Evolutionary conservation across 2,797 vertebrate species (phyloP).

Genomic region (Rhinichthys osculus): DNA sequence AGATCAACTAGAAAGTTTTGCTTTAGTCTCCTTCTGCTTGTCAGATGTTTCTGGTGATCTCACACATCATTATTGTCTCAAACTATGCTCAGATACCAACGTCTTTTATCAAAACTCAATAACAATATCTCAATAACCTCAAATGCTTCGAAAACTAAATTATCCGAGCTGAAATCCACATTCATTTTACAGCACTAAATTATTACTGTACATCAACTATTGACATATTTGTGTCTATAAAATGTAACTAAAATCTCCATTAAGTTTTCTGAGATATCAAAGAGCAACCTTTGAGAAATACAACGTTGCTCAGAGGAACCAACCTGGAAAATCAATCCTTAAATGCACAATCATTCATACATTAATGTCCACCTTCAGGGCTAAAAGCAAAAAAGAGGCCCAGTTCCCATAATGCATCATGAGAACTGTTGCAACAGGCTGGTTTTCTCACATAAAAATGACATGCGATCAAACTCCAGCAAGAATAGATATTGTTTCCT

Average conservation of each 20-base stretch:
- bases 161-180: not conserved
- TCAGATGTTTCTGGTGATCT: not conserved
- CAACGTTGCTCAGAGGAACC: not conserved
- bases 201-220: not conserved
- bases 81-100: not conserved
- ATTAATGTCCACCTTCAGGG: conserved; percentile 1
- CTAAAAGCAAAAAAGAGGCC: conserved; percentile 49
- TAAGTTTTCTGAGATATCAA: not conserved
- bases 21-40: not conserved
- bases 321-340: not conserved
- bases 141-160: not conserved
- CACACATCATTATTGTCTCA: not conserved
- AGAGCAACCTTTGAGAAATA: not conserved
- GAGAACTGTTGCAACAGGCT: conserved; percentile 74
- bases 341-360: not conserved
- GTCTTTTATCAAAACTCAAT: not conserved
- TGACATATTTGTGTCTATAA: not conserved
- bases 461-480: conserved; percentile 66
- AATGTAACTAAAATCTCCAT: not conserved
- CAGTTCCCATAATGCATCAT: conserved; percentile 79
- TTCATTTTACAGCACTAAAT: not conserved
- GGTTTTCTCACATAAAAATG: conserved; percentile 74
- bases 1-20: not conserved
- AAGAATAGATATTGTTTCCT: conserved; percentile 73
- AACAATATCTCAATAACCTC: not conserved